Base-by-base conservation (phyloP, 2,888 invertebrate genomes). In the Diaprepes abbreviatus region DNA sequence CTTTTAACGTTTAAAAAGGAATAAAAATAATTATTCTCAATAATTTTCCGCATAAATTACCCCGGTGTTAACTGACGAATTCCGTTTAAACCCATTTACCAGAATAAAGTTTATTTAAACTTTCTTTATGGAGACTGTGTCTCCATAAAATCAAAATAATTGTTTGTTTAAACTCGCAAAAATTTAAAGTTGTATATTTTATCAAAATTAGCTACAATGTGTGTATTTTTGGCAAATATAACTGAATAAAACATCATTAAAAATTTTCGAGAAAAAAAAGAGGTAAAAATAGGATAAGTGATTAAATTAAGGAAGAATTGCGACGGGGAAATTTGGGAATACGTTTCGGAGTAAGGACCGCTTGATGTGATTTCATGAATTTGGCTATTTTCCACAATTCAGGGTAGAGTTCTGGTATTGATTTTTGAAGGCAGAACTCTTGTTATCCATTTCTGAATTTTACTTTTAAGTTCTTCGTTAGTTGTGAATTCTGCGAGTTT, bases 111-210 rank as follows among this genome's bases (percentile, higher is more conserved):
- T 50, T 50, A 50, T 50, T 50, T 50, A 50, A 50, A 28, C 48
- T 31, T 50, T 50, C 48, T 50, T 50, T 50, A 50, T 19, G 48
- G 28, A 7, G 28, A 28, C 48, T n/a, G n/a, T 28, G 48, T 50
- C 48, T 50, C 28, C 48, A 50, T 50, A 50, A 50, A 50, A 50
- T 50, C 48, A 28, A 28, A 50, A 50, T 50, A 50, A 50, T 28
- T 50, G 28, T 50, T 50, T 50, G 48, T 50, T 28, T 50, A 50
- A 24, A 50, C 28, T 50, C 28, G 28, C 48, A 14, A 24, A 50
- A 50, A 50, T 50, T 28, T 31, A n/a, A 50, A 14, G 14, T 28
- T 12, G 48, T 50, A 28, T 50, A 50, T 31, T 50, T 50, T 28
- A 50, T 50, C 28, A 16, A 50, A 50, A 50, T 14, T 28, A 50